Conservation (phyloP, 2,113 vertebrate genomes). For the Catharus minimus region DNA sequence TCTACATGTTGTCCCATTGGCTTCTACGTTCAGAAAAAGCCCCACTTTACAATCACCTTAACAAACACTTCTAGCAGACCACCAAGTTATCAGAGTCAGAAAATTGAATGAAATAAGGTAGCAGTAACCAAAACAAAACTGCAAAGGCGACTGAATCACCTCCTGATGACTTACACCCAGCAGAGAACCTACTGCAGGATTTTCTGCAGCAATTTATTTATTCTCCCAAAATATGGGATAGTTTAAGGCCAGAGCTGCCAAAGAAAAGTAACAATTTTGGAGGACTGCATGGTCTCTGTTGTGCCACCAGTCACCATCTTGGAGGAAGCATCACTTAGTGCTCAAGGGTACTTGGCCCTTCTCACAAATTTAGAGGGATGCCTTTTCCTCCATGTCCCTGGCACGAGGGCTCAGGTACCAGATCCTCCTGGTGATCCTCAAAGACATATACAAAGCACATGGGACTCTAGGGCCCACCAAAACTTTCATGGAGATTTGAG, state of each 20-base stretch:
- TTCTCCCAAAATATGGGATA: not conserved
- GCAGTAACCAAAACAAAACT: not conserved
- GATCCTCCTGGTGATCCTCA: not conserved
- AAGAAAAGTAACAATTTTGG: not conserved
- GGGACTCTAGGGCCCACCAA: not conserved
- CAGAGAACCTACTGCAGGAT: not conserved
- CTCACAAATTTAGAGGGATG: not conserved
- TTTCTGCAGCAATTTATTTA: not conserved
- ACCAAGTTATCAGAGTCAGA: not conserved
- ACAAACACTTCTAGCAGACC: not conserved
- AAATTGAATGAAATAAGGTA: not conserved
- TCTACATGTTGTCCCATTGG: accelerated
- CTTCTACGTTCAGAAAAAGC: not conserved
- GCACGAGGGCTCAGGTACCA: accelerated
- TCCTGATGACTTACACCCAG: accelerated
- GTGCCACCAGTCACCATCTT: not conserved
- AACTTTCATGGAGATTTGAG: too few relatives aligned
- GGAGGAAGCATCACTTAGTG: not conserved
- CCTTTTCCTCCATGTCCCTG: not conserved
- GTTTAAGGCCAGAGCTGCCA: not conserved
- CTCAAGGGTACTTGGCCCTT: not conserved
- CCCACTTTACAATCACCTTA: not conserved
- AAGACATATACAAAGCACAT: accelerated
- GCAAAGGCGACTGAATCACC: not conserved
- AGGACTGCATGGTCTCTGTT: accelerated